Conservation (phyloP, 2,113 vertebrate species). For the Mungos mungo region DNA sequence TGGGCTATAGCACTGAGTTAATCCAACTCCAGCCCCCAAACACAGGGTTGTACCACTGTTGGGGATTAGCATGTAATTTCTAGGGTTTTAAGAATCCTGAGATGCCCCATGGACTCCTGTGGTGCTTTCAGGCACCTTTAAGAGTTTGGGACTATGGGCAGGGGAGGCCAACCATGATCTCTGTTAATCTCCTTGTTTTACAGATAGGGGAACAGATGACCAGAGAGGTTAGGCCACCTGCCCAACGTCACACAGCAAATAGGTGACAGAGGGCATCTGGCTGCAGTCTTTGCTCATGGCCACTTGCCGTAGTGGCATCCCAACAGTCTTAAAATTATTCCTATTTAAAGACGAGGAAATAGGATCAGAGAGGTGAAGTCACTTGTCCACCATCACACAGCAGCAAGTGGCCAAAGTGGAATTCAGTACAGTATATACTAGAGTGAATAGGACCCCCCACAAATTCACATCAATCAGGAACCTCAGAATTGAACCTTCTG, state of each 20-base stretch:
- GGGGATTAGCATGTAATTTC: neutral
- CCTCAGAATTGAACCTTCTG: neutral
- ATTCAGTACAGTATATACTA: neutral
- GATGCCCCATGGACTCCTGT: too few relatives aligned
- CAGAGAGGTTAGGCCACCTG: neutral
- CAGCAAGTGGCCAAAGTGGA: neutral
- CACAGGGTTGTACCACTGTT: neutral
- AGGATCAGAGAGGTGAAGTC: neutral
- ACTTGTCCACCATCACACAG: neutral
- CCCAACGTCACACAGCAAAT: neutral
- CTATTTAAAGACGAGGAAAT: neutral
- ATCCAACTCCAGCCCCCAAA: neutral
- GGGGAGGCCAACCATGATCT: neutral
- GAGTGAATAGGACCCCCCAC: neutral
- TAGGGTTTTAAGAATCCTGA: neutral
- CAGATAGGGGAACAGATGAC: neutral
- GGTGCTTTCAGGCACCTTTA: neutral
- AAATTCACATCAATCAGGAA: neutral
- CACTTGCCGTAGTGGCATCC: neutral
- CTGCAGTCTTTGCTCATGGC: neutral
- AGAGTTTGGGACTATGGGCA: neutral
- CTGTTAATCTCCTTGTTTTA: neutral
- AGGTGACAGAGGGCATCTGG: neutral
- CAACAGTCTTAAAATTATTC: neutral
- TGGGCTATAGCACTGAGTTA: neutral